Evolutionary conservation across 2,113 vertebrate species (phyloP).

Genomic region (Enhydra lutris): DNA sequence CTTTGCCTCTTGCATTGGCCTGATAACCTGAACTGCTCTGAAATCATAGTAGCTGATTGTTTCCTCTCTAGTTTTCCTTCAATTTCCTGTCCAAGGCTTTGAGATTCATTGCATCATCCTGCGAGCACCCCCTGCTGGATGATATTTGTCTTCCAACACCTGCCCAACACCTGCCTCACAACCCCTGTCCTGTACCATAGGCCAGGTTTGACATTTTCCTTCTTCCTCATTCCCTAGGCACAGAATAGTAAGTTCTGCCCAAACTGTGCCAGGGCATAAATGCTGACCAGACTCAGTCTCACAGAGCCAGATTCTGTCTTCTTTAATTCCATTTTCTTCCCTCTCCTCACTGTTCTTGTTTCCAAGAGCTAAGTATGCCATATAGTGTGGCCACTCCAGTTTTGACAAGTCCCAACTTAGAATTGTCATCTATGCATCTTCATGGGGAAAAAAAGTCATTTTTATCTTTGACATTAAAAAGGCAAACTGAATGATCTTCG

Average conservation of each 20-base stretch:
- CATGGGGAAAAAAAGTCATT: not conserved
- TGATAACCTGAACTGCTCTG: not conserved
- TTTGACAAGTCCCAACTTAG: not conserved
- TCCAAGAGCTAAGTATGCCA: not conserved
- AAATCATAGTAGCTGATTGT: not conserved
- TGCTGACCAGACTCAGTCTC: not conserved
- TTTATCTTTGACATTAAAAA: slow-evolving; percentile 12
- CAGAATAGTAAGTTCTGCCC: not conserved
- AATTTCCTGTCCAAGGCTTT: not conserved
- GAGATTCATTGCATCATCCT: not conserved
- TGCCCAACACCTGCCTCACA: not conserved
- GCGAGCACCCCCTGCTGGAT: not conserved
- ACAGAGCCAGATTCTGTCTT: not conserved
- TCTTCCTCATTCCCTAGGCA: not conserved
- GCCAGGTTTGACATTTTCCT: not conserved
- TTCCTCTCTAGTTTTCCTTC: not conserved
- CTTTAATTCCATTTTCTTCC: not conserved
- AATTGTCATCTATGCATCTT: not conserved
- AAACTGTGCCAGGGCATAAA: not conserved
- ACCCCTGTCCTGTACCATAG: not conserved
- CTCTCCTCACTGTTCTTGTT: not conserved
- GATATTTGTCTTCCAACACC: not conserved
- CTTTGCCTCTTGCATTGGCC: not conserved
- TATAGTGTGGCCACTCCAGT: not conserved
- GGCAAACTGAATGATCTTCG: not conserved